Evolutionary conservation across 1,140 invertebrate species (phyloP).

Genomic region (Phymorhynchus buccinoides): DNA sequence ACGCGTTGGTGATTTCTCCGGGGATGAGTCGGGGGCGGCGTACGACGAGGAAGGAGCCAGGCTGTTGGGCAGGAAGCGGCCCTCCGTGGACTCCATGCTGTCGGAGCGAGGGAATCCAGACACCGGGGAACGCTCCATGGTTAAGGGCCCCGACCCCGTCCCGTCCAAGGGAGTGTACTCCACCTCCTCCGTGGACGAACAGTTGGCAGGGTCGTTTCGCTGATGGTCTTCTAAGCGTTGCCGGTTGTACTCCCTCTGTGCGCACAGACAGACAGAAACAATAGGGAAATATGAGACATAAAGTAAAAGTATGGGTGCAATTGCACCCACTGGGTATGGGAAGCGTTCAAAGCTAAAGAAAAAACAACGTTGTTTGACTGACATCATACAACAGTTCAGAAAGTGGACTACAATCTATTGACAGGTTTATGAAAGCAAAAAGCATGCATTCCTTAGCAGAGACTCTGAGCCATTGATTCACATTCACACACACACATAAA

Average conservation of each 20-base stretch:
- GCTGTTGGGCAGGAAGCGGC: constrained; percentile 49
- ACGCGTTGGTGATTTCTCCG: not conserved
- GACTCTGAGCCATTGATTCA: too few relatives aligned
- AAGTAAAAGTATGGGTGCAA: too few relatives aligned
- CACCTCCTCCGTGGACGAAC: constrained; percentile 31
- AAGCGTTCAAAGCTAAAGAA: too few relatives aligned
- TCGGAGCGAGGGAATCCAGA: constrained; percentile 37
- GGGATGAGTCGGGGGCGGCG: not conserved
- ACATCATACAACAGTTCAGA: too few relatives aligned
- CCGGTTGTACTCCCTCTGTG: constrained; percentile 34
- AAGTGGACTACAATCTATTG: too few relatives aligned
- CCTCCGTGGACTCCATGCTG: constrained; percentile 51
- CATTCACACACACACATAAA: not conserved
- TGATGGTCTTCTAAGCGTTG: constrained; percentile 30
- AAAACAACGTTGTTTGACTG: too few relatives aligned
- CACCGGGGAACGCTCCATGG: constrained; percentile 15
- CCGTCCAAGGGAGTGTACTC: constrained; percentile 36
- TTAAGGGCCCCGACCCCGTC: not conserved
- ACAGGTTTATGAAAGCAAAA: too few relatives aligned
- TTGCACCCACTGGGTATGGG: too few relatives aligned
- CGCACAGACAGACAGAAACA: not conserved
- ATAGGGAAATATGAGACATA: too few relatives aligned
- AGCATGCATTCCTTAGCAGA: too few relatives aligned
- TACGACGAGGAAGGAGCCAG: not conserved
- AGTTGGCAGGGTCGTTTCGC: not conserved